Percentiles rank a stretch among this genome's conserved stretches.
Evolutionary conservation across 1,140 invertebrate genomes (phyloP).

Genomic region (Lasioglossum albipes): DNA sequence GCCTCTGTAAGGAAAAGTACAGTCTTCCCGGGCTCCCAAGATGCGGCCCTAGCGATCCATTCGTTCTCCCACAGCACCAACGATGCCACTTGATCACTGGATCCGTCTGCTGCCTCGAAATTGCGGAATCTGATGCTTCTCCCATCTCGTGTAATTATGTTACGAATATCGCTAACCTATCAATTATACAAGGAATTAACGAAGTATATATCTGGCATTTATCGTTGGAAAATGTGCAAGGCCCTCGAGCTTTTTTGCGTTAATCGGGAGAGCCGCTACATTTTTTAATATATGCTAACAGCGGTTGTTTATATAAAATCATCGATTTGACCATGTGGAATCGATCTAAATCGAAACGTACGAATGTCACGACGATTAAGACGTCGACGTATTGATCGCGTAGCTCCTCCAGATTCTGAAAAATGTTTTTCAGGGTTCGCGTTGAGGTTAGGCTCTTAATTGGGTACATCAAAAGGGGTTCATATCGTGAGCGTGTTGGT

Average conservation of each 20-base stretch:
- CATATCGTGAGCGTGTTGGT: constrained; percentile 77
- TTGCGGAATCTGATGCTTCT: constrained; percentile 70
- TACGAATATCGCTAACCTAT: constrained; percentile 71
- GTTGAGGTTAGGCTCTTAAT: constrained; percentile 79
- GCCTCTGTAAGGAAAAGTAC: constrained; percentile 77
- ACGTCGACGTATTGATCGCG: constrained; percentile 75
- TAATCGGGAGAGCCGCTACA: no score
- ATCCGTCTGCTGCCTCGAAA: constrained; percentile 70
- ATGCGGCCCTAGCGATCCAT: constrained; percentile 72
- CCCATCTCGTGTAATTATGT: constrained; percentile 73
- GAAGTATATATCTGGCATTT: no score
- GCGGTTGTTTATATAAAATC: no score
- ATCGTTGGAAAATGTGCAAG: no score
- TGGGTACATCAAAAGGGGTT: constrained; percentile 81
- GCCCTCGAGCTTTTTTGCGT: no score
- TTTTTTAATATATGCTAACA: no score
- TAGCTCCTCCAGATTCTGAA: constrained; percentile 72
- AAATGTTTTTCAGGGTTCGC: constrained; percentile 67
- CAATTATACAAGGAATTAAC: constrained; percentile 3
- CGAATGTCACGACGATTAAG: constrained; percentile 77
- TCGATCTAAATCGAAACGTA: constrained; percentile 60
- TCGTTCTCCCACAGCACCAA: constrained; percentile 74
- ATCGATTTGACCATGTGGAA: no score
- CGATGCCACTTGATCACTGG: constrained; percentile 59
- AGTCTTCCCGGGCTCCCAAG: constrained; percentile 72